These are phyloP conservation scores for Dendrocincla fuliginosa DNA, from an alignment of 2,797 vertebrate species.

Conservation along the genomic window DNA sequence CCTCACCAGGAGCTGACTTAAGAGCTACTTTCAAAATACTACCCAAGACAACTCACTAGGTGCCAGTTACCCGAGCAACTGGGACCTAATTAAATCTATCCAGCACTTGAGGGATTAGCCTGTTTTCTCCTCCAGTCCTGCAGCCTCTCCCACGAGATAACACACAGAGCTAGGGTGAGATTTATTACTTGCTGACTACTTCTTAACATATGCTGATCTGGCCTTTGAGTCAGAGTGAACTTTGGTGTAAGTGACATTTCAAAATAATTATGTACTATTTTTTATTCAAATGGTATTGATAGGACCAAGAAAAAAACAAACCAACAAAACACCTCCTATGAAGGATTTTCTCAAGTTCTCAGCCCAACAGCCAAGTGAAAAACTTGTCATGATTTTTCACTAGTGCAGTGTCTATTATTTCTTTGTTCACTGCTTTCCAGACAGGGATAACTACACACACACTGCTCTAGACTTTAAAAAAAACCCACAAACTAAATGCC, in stretches of 20 bases:
- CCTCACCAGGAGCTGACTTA: neutral
- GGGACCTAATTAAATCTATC: conserved; percentile 51
- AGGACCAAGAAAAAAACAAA: neutral
- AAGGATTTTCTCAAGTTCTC: neutral
- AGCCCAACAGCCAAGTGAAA: neutral
- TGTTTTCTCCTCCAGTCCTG: conserved; percentile 16
- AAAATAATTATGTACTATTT: neutral
- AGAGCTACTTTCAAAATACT: neutral
- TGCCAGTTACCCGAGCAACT: conserved; percentile 28
- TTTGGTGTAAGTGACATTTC: neutral
- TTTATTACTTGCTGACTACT: conserved; percentile 29
- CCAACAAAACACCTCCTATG: neutral
- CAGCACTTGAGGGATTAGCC: neutral
- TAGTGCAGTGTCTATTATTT: neutral
- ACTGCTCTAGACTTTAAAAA: neutral
- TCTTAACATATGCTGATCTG: neutral
- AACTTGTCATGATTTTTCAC: neutral
- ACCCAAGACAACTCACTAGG: neutral
- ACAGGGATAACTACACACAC: neutral
- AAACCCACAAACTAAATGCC: neutral
- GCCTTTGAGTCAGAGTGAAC: conserved; percentile 9
- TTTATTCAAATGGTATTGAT: neutral
- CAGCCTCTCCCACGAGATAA: conserved; percentile 49
- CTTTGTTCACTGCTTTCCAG: neutral
- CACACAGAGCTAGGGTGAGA: neutral